Evolutionary conservation across 2,888 invertebrate species (phyloP).

Genomic region (Pollenia griseotomentosa): DNA sequence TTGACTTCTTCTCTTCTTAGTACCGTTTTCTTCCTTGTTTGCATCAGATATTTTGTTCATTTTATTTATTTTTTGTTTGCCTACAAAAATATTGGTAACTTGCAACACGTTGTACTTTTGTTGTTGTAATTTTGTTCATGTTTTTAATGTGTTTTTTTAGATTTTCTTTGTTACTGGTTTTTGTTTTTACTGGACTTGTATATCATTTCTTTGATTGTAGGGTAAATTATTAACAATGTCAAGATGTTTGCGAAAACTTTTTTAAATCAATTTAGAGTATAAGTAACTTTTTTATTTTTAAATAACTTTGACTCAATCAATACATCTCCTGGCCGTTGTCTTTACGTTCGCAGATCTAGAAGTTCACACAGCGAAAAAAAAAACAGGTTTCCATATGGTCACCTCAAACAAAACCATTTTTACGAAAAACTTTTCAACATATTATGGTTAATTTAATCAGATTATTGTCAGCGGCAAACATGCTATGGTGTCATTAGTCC

Average conservation of each 20-base stretch:
- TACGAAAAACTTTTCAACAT: no score
- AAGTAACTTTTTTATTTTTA: background rate
- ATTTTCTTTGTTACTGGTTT: slow-evolving; percentile 15
- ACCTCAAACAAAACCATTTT: no score
- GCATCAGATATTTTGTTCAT: slow-evolving; percentile 36
- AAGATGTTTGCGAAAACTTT: slow-evolving; percentile 29
- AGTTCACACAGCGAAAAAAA: no score
- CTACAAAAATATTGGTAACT: slow-evolving; percentile 69
- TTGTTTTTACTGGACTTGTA: slow-evolving; percentile 30
- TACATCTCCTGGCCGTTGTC: no score
- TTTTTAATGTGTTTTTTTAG: slow-evolving; percentile 24
- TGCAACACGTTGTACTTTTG: slow-evolving; percentile 64
- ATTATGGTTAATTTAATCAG: no score
- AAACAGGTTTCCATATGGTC: no score
- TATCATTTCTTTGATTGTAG: slow-evolving; percentile 48
- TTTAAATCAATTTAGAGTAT: background rate
- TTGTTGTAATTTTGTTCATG: slow-evolving; percentile 37
- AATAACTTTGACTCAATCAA: no score
- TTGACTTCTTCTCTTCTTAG: background rate
- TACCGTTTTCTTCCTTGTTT: slow-evolving; percentile 14
- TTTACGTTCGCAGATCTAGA: no score
- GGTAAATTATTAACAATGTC: slow-evolving; percentile 35
- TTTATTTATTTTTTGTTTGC: slow-evolving; percentile 47
- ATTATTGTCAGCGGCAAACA: no score
- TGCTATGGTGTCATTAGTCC: no score